Evolutionary conservation across 2,888 invertebrate species (phyloP).

Genomic region (Chrysolina haemoptera): DNA sequence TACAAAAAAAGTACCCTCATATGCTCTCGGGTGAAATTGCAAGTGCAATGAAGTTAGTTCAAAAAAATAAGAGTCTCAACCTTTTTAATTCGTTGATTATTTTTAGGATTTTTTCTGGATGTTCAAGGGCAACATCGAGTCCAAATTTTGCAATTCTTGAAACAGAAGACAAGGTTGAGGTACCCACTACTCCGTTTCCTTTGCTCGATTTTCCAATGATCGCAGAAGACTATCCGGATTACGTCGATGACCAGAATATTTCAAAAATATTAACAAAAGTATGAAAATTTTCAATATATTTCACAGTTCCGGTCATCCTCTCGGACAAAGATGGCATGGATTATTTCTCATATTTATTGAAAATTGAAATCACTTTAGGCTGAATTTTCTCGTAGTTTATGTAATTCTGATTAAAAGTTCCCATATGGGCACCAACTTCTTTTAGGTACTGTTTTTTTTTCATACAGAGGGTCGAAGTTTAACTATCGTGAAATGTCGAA

Average conservation of each 20-base stretch:
- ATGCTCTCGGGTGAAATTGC: background rate
- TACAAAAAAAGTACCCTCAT: background rate
- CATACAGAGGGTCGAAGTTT: too few species aligned
- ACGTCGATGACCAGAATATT: slow-evolving; percentile 41
- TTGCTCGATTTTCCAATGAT: slow-evolving; percentile 31
- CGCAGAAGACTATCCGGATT: slow-evolving; percentile 45
- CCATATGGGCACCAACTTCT: too few species aligned
- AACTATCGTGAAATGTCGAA: too few species aligned
- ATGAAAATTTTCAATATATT: too few species aligned
- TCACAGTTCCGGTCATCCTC: too few species aligned
- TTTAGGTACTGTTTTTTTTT: too few species aligned
- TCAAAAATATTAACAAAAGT: slow-evolving; percentile 33
- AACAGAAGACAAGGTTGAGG: background rate
- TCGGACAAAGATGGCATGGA: too few species aligned
- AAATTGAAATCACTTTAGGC: too few species aligned
- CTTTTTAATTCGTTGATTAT: background rate
- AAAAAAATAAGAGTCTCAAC: background rate
- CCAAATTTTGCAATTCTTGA: slow-evolving; percentile 33
- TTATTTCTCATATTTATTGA: too few species aligned
- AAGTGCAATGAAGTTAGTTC: background rate
- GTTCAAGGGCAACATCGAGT: slow-evolving; percentile 34
- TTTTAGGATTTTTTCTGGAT: slow-evolving; percentile 36
- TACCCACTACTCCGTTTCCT: slow-evolving; percentile 36
- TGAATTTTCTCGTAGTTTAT: too few species aligned
- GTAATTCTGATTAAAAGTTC: too few species aligned